Conservation (phyloP, 2,888 invertebrate genomes). For the Cosmopolites sordidus region DNA sequence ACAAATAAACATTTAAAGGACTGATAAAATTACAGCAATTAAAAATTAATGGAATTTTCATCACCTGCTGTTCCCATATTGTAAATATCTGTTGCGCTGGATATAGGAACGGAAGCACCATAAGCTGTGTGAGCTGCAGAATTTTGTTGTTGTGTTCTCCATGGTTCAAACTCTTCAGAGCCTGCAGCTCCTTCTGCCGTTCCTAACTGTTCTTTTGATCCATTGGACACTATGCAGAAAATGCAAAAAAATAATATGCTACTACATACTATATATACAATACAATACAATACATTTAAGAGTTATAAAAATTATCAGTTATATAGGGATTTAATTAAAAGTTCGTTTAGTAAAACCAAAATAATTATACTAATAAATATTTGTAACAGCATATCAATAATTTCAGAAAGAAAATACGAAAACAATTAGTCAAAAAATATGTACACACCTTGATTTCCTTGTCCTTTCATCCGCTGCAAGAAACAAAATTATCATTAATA, state of each 20-base stretch:
- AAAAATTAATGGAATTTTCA: too few relatives aligned
- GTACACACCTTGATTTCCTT: slow-evolving; percentile 71
- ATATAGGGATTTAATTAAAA: too few relatives aligned
- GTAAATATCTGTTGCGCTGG: slow-evolving; percentile 69
- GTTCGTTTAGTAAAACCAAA: too few relatives aligned
- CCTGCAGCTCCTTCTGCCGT: slow-evolving; percentile 58
- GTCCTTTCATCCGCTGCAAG: slow-evolving; percentile 79
- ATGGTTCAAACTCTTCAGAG: slow-evolving; percentile 67
- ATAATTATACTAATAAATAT: too few relatives aligned
- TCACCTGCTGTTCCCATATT: slow-evolving; percentile 56
- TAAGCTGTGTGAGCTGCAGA: slow-evolving; percentile 51
- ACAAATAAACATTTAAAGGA: too few relatives aligned
- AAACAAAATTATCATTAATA: slow-evolving; percentile 53
- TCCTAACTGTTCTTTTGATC: slow-evolving; percentile 74
- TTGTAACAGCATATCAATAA: too few relatives aligned
- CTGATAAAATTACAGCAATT: too few relatives aligned
- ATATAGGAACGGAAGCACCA: slow-evolving; percentile 55
- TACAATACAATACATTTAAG: too few relatives aligned
- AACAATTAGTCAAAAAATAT: too few relatives aligned
- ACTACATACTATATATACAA: too few relatives aligned
- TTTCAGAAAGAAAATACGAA: too few relatives aligned
- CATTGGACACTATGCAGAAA: slow-evolving; percentile 63
- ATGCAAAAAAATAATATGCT: neutral
- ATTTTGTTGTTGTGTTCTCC: slow-evolving; percentile 68
- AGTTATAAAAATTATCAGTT: too few relatives aligned